These are phyloP conservation scores for Callocephalon fimbriatum DNA, from an alignment of 2,113 vertebrate species.

Conservation along the genomic window DNA sequence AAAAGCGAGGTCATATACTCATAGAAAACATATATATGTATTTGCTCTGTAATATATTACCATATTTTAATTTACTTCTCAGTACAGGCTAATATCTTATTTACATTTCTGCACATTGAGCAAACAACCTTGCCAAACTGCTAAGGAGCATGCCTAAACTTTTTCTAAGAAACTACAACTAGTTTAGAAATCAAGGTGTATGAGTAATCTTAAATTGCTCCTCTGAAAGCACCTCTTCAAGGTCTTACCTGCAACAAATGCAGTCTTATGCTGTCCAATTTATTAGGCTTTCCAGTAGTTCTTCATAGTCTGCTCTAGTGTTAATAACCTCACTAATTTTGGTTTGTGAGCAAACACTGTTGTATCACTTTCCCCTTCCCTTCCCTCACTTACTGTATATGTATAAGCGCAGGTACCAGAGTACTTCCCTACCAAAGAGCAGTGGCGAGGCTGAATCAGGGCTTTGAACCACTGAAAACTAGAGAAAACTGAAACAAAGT, in stretches of 20 bases:
- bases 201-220: background rate
- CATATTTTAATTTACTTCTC: background rate
- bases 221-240: background rate
- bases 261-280: background rate
- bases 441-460: background rate
- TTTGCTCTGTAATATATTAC: background rate
- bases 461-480: background rate
- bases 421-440: background rate
- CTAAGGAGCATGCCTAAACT: background rate
- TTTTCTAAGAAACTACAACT: background rate
- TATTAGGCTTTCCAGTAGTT: background rate
- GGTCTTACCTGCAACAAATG: background rate
- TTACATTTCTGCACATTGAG: background rate
- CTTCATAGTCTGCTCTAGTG: background rate
- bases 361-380: background rate
- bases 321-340: background rate
- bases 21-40: background rate
- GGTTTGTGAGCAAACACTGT: background rate
- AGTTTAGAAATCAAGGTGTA: background rate
- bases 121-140: background rate
- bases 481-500: background rate
- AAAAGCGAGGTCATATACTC: background rate
- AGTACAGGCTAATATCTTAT: background rate
- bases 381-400: accelerated
- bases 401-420: accelerated